Evolutionary conservation across 2,113 vertebrate species (phyloP).

Genomic region (Malurus cyaneus): DNA sequence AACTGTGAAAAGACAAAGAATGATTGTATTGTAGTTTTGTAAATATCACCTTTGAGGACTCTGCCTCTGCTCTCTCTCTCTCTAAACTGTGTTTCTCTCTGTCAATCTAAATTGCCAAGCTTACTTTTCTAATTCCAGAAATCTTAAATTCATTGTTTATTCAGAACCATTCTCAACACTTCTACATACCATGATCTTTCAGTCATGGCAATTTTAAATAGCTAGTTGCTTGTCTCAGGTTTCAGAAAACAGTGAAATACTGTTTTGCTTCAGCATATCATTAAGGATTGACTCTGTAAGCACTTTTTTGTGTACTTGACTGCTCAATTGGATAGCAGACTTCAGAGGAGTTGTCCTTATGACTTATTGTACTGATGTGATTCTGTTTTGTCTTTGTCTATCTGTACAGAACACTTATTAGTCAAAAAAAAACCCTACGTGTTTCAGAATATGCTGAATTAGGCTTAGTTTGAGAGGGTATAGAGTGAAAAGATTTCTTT

Average conservation of each 20-base stretch:
- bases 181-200: neutral
- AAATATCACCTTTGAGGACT: neutral
- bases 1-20: neutral
- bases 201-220: constrained; percentile 7
- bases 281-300: constrained; percentile 5
- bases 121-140: neutral
- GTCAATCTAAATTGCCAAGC: neutral
- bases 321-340: constrained; percentile 17
- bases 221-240: neutral
- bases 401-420: neutral
- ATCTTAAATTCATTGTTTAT: constrained; percentile 16
- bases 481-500: neutral
- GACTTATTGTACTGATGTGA: neutral
- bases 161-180: neutral
- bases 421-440: neutral
- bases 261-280: constrained; percentile 25
- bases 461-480: neutral
- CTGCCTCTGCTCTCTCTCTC: neutral
- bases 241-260: constrained; percentile 42
- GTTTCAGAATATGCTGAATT: neutral
- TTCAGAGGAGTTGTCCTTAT: constrained; percentile 13
- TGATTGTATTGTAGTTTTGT: neutral
- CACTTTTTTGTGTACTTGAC: constrained; percentile 11
- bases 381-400: constrained; percentile 6
- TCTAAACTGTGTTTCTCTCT: neutral